Evolutionary conservation across 2,888 invertebrate genomes (phyloP).

Genomic region (Eilema caniola): DNA sequence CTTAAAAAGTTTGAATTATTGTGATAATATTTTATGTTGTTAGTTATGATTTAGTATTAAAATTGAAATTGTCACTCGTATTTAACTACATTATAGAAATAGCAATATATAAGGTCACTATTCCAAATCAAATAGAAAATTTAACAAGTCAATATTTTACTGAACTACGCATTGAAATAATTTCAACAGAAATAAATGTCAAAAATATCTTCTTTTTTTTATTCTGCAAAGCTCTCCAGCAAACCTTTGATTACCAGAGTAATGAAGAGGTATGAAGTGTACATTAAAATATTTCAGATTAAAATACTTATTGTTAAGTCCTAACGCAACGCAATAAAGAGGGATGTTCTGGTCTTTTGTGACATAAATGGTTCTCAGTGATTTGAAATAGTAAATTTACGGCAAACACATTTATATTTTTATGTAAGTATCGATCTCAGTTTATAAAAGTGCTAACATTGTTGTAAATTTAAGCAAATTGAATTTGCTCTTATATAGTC

Average conservation of each 20-base stretch:
- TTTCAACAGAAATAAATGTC: too few species aligned
- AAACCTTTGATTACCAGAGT: too few species aligned
- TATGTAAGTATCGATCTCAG: constrained; percentile 31
- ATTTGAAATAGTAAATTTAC: background rate
- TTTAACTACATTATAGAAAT: background rate
- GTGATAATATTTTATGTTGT: background rate
- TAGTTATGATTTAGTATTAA: background rate
- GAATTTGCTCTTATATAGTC: constrained; percentile 36
- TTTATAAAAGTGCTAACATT: constrained; percentile 39
- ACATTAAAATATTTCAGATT: too few species aligned
- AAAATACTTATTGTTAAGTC: too few species aligned
- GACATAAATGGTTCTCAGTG: background rate
- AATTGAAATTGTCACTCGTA: background rate
- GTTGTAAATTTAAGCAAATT: constrained; percentile 37
- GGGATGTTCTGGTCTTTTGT: too few species aligned
- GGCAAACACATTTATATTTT: background rate
- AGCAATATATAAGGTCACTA: background rate
- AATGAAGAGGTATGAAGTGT: too few species aligned
- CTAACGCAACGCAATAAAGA: too few species aligned
- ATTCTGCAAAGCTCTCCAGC: too few species aligned
- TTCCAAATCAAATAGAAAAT: background rate
- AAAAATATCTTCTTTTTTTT: too few species aligned
- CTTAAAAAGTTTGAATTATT: background rate
- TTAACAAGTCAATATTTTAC: too few species aligned
- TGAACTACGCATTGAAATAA: too few species aligned